Base-by-base conservation (phyloP, 2,797 vertebrate species). In the Benthosema pterotum region DNA sequence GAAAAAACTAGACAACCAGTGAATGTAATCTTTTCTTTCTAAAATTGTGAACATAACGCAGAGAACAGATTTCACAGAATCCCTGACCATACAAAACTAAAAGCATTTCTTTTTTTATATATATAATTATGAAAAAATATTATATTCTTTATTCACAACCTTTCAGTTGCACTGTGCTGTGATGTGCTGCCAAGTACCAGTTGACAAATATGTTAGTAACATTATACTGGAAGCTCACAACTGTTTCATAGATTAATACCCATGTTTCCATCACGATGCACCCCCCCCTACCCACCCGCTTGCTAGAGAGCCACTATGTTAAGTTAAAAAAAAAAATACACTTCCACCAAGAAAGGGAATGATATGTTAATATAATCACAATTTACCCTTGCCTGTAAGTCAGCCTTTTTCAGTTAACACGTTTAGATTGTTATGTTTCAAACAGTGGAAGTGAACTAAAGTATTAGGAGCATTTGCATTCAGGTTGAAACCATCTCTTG, bases 61-160 rank as follows among this genome's bases (percentile, higher is more conserved):
- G 63, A 73, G 61, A 76, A 74, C 56, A n/a, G n/a, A 57, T 54
- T 73, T 66, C 63, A 83, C 80, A 69, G 71, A 68, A 65, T 47
- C 67, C 62, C 15, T 53, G 63, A 78, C 69, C 68, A 79, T 87
- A 85, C 71, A 87, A 87, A 87, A 87, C 79, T 87, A 87, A 85
- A 83, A 77, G 58, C 62, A 58, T 66, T 71, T 75, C 67, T 62
- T 15, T 61, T 69, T 62, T 17, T 59, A 56, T 64, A 65, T 75
- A 56, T 65, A 77, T 75, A 60, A 8, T 70, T 52, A 75, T 80
- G 75, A 74, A 83, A 85, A 83, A 78, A 85, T 79, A 85, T 73
- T 77, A 60, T 72, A 62, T 65, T 82, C 66, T 83, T 80, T 80
- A 56, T 59, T 72, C 65, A 78, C 61, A 73, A 72, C 58, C 62